These are phyloP conservation scores for Orchestes rusci DNA, from an alignment of 2,888 invertebrate species.

Conservation along the genomic window DNA sequence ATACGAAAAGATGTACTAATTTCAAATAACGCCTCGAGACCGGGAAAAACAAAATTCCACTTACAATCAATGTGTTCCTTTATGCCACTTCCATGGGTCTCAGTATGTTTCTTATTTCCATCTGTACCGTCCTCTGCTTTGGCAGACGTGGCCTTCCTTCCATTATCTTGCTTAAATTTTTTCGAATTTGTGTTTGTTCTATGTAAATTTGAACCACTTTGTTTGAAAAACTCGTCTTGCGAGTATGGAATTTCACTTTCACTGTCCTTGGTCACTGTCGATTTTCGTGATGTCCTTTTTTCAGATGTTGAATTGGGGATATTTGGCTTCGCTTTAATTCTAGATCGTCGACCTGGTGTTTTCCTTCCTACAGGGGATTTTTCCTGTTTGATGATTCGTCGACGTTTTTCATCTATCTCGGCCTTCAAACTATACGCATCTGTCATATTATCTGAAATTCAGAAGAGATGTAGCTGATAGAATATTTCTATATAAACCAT, in stretches of 20 bases:
- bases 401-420: conserved; percentile 16
- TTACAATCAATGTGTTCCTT: background rate
- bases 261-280: background rate
- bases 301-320: background rate
- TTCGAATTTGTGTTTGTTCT: conserved; percentile 10
- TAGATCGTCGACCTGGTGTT: background rate
- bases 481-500: too few relatives aligned
- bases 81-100: background rate
- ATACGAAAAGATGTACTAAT: too few relatives aligned
- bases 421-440: conserved; percentile 4
- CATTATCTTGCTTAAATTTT: background rate
- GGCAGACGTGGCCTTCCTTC: too few relatives aligned
- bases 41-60: too few relatives aligned
- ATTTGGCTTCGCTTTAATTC: background rate
- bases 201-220: conserved; percentile 21
- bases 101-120: background rate
- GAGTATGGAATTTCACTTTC: conserved; percentile 7
- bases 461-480: too few relatives aligned
- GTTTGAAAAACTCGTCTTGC: conserved; percentile 21
- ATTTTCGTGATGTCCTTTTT: background rate
- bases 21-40: too few relatives aligned
- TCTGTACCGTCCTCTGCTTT: too few relatives aligned
- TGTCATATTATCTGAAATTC: background rate
- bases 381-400: conserved; percentile 11
- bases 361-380: conserved; percentile 1